Conservation (phyloP, 2,113 vertebrate genomes). For the Pan troglodytes region NHGRI_mPanTro3-v2.1_pri NC_072418.2:8307001-8307500, state of each 20-base stretch:
- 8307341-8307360: not conserved
- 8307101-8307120: too few species aligned
- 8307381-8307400: not conserved
- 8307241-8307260: not conserved
- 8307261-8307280: not conserved
- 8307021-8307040: not conserved
- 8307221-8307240: not conserved
- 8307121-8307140: not conserved
- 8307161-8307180: not conserved
- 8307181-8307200: not conserved
- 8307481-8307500: not conserved
- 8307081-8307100: not conserved
- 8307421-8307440: not conserved
- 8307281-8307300: not conserved
- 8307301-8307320: not conserved
- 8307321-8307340: not conserved
- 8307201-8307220: not conserved
- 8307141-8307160: not conserved
- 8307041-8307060: not conserved
- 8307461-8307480: fast-evolving
- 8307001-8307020: not conserved
- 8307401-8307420: not conserved
- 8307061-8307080: not conserved
- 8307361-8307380: not conserved
- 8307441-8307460: not conserved